These are phyloP conservation scores for Prunella himalayana DNA, from an alignment of 2,113 vertebrate species.

Conservation along the genomic window DNA sequence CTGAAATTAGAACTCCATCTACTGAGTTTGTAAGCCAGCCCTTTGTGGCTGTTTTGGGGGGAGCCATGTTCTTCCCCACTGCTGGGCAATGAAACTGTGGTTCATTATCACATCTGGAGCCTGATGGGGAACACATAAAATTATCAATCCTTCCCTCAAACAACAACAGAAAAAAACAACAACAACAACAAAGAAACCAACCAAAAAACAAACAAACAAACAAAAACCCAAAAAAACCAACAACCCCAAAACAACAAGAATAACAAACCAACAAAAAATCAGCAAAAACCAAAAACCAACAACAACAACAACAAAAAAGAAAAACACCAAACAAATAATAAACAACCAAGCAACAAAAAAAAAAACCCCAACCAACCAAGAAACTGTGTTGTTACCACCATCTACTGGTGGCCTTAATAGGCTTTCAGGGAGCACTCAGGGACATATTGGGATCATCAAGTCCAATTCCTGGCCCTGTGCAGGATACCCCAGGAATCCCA, in stretches of 20 bases:
- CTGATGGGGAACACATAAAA: background rate
- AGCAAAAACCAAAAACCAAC: too few species aligned
- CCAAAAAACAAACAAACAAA: too few species aligned
- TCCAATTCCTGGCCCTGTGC: background rate
- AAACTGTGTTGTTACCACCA: background rate
- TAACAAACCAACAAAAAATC: background rate
- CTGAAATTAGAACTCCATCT: background rate
- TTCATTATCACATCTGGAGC: background rate
- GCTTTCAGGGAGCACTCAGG: background rate
- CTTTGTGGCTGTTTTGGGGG: background rate
- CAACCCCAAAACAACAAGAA: background rate
- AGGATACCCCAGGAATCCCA: background rate
- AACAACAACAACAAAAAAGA: too few species aligned
- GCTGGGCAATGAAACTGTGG: background rate
- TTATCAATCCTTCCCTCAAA: too few species aligned
- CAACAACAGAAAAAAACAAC: background rate
- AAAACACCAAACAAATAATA: background rate
- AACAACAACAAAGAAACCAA: too few species aligned
- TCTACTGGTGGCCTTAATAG: background rate
- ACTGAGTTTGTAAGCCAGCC: background rate
- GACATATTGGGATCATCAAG: accelerated
- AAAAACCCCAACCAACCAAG: too few species aligned
- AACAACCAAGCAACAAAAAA: background rate
- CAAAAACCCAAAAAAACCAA: background rate
- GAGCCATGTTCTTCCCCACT: background rate